Evolutionary conservation across 35 echinoderm and acorn worm species (phyloP), one percentile per base, ranked within the genome.

Genomic region (Hemicentrotus pulcherrimus): DNA sequence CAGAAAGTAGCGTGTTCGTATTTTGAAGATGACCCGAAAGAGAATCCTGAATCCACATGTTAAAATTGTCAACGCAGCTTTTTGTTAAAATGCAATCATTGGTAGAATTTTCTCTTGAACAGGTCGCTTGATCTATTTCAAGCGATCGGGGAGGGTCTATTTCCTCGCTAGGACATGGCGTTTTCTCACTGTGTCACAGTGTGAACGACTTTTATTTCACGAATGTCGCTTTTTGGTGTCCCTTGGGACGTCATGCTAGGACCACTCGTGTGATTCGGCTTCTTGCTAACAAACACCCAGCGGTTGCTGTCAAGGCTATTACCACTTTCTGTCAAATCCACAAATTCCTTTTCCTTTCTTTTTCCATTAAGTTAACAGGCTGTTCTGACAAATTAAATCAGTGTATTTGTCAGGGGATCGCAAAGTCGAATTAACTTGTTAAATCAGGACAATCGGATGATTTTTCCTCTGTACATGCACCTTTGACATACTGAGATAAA

Each of bases 291-390:
- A 33, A 90, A 90, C 88, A 47, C 88, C 32, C 88, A 45, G 88
- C 88, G 88, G 31, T 90, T 11, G 31, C 88, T 90, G 88, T 45
- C 88, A 90, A 90, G 46, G 88, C 88, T 18, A 90, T 90, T 90
- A 90, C 88, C 88, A 78, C 19, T 78, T 55, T 78, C 65, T 78
- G 65, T 78, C 65, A 78, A 78, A 78, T 78, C 65, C 65, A 78
- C 65, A 78, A 7, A 78, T 78, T 78, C 65, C 65, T 22, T n/a
- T 28, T 78, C 65, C 28, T 78, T 78, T 78, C 65, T 78, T 78
- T 55, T 78, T 78, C 65, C 19, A 78, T 78, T 24, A 59, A 78
- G 65, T 18, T n/a, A 78, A 78, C 22, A 78, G 28, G 19, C 65
- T 78, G 24, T 28, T n/a, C 6, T n/a, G 65, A n/a, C 65, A 78